Evolutionary conservation across 2,797 vertebrate species (phyloP), one percentile per base, ranked within the genome.

Genomic region (Leptoclinus maculatus): DNA sequence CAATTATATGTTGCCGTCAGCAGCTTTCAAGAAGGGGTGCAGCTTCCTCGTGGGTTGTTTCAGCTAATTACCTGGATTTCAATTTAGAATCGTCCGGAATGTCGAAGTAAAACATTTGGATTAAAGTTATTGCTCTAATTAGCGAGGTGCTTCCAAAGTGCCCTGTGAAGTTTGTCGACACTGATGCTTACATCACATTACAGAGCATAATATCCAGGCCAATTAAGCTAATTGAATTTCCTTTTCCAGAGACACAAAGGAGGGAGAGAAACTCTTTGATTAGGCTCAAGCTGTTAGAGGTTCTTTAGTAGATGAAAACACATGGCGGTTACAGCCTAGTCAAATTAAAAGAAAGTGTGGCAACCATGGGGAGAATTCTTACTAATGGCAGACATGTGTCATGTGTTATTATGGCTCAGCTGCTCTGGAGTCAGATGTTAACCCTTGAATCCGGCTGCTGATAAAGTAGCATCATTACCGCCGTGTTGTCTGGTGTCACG

Each of bases 171-270:
- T 92, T 92, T 94, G 92, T 93, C 88, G 84, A 94, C 89, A 92
- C 86, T 67, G 69, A 81, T 87, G 80, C 88, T 88, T 84, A 87
- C 88, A 89, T 90, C 78, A 88, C 90, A 89, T 92, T 91, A 91
- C 88, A 88, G 84, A 87, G 83, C 76, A 87, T 92, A 94, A 93
- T 92, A 92, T 93, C 87, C 87, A 91, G 90, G 86, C 93, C 93
- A 94, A 92, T 94, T 94, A 94, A 88, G 86, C 91, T 93, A 93
- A 94, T 93, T 94, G 90, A 94, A 94, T 93, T 93, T 93, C 86
- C 91, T 93, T 92, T 91, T 94, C 89, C 90, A 76, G 87, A 88
- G 86, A 93, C 84, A 91, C 84, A 87, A 74, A 80, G 82, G 87
- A 59, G 78, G 74, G 71, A 82, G 85, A 74, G 81, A 87, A 91